Evolutionary conservation across 2,888 invertebrate species (phyloP), one percentile per base, ranked within the genome.

Genomic region (Archips crataeganus): DNA sequence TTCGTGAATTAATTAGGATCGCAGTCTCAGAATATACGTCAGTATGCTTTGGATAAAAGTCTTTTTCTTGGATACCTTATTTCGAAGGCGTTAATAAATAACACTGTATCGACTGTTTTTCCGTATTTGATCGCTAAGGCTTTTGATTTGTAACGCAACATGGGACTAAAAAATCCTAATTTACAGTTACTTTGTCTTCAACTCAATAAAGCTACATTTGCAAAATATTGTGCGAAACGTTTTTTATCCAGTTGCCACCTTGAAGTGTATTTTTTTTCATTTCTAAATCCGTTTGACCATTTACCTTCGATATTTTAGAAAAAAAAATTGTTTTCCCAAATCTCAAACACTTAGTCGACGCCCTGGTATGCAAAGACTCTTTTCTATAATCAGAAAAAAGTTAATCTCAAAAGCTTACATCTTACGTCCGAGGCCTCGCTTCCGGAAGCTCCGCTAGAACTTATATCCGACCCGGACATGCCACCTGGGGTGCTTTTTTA

Each of bases 401-500:
- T 0, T 13, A 8, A 47, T 11, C 63, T 23, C 63, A 45, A 54
- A 39, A 63, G 32, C 59, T 71, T 72, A 63, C 67, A 32, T 63
- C 23, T 47, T 67, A 66, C 39, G 39, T 57, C 74, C n/a, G 59
- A 57, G 36, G 36, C 65, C 39, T 39, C 65, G 67, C 54, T 49
- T 61, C 62, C 75, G 77, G 77, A 76, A 77, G 75, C 61, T 51
- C 59, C 70, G 65, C 75, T 75, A 72, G 76, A 75, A 77, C 77
- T 77, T 76, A 78, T 78, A 75, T 77, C 78, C 75, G 72, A 45
- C 49, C 75, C 76, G 66, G 68, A 61, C 47, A 70, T 75, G 69
- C 72, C 73, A 77, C 77, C 75, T 78, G 71, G 71, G 77, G 72
- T 39, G 70, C 73, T 76, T 76, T 78, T 77, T 77, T 76, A 70